phyloP scores from a whole-genome alignment of 2,888 invertebrate species.

The Pecten maximus region DNA sequence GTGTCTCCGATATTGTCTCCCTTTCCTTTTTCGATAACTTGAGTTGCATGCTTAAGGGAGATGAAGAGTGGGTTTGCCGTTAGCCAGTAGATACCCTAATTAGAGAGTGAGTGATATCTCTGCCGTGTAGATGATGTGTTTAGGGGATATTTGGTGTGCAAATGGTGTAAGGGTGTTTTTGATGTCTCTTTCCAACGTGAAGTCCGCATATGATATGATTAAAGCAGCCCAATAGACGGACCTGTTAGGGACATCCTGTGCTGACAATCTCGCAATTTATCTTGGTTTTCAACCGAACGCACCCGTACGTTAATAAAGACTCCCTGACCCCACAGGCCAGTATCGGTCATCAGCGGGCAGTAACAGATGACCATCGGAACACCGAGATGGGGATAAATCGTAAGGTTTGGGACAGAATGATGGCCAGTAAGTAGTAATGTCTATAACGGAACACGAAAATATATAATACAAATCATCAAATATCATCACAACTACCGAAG shows the following conservation, averaged over 20 bases:
- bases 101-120: neutral
- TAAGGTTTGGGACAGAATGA: neutral
- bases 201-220: conserved; percentile 35
- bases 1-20: neutral
- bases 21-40: neutral
- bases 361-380: neutral
- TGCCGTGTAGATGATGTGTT: neutral
- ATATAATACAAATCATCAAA: conserved; percentile 1
- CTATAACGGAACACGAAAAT: neutral
- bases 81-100: conserved; percentile 3
- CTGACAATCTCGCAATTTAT: conserved; percentile 17
- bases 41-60: conserved; percentile 4
- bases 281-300: conserved; percentile 35
- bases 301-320: conserved; percentile 25
- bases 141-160: conserved; percentile 30
- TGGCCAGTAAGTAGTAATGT: neutral
- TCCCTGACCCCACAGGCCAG: conserved; percentile 8
- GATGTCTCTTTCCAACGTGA: conserved; percentile 27
- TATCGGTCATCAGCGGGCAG: conserved; percentile 6
- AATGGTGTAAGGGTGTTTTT: conserved; percentile 4
- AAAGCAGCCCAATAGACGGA: neutral
- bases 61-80: conserved; percentile 10
- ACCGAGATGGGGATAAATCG: conserved; percentile 1
- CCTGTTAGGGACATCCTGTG: neutral
- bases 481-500: neutral